phyloP scores from a whole-genome alignment of 2,888 invertebrate genomes.

The Phragmatobia fuliginosa region DNA sequence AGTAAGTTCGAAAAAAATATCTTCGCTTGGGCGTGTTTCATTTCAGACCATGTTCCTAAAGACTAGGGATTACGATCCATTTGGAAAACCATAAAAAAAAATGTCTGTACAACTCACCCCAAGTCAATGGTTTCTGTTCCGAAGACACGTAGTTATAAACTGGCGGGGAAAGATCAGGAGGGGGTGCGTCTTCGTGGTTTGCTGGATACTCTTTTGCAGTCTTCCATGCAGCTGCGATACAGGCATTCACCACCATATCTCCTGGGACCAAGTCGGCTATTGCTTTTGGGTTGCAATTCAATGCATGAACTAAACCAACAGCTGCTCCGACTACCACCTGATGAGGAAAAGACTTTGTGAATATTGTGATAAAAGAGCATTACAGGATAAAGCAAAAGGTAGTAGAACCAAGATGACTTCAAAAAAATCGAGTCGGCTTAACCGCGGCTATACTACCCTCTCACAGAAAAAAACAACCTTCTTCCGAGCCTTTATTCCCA shows the following conservation, averaged over 20 bases:
- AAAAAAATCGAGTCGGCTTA: too few species aligned
- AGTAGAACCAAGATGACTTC: too few species aligned
- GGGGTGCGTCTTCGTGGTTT: conserved; percentile 73
- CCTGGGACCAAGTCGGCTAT: conserved; percentile 93
- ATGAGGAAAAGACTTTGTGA: conserved; percentile 34
- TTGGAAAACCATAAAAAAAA: too few species aligned
- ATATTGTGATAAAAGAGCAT: background rate
- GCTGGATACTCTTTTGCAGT: conserved; percentile 75
- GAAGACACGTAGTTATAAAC: conserved; percentile 95
- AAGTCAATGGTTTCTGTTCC: conserved; percentile 91
- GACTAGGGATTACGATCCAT: too few species aligned
- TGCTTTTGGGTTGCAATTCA: conserved; percentile 88
- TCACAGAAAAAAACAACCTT: too few species aligned
- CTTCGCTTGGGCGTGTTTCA: too few species aligned
- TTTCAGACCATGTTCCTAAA: too few species aligned
- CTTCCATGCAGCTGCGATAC: conserved; percentile 90
- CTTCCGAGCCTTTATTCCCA: too few species aligned
- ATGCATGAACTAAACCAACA: conserved; percentile 90
- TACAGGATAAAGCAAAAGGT: too few species aligned
- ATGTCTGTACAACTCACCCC: conserved; percentile 80
- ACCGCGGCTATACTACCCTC: too few species aligned
- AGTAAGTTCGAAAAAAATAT: too few species aligned
- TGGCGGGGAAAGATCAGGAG: conserved; percentile 75
- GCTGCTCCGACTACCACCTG: conserved; percentile 88
- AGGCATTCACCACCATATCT: conserved; percentile 91